Conservation (phyloP, 2,888 invertebrate species). For the Rhamphomyia laevipes region DNA sequence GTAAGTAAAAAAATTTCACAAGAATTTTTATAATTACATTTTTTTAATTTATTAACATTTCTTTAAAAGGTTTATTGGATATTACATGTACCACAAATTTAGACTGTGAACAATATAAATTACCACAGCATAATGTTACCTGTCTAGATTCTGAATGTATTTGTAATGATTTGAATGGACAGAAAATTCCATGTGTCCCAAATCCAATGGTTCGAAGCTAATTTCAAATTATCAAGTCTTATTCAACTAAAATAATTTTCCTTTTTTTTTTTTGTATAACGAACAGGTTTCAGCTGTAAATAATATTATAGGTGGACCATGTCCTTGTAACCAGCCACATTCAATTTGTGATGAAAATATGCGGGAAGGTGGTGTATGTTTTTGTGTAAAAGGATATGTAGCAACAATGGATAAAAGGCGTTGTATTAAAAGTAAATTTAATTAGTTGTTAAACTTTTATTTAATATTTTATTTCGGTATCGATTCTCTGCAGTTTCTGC, state of each 20-base stretch:
- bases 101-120: conserved; percentile 21
- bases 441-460: background rate
- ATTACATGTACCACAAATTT: conserved; percentile 20
- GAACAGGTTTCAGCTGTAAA: background rate
- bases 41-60: too few relatives aligned
- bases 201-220: conserved; percentile 21
- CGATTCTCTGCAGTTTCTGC: too few relatives aligned
- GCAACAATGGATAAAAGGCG: conserved; percentile 28
- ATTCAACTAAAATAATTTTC: background rate
- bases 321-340: conserved; percentile 24
- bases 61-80: conserved; percentile 21
- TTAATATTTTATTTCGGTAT: too few relatives aligned
- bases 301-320: conserved; percentile 30
- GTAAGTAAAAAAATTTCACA: too few relatives aligned
- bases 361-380: conserved; percentile 20
- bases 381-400: conserved; percentile 19
- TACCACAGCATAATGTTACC: conserved; percentile 15
- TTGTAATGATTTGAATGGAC: conserved; percentile 18
- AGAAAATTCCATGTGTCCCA: conserved; percentile 22
- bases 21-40: too few relatives aligned
- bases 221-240: background rate
- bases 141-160: conserved; percentile 21
- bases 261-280: too few relatives aligned
- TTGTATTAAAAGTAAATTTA: conserved; percentile 23
- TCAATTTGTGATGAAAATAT: conserved; percentile 21